Conservation (phyloP, 2,797 vertebrate species). For the Eulemur coronatus region DNA sequence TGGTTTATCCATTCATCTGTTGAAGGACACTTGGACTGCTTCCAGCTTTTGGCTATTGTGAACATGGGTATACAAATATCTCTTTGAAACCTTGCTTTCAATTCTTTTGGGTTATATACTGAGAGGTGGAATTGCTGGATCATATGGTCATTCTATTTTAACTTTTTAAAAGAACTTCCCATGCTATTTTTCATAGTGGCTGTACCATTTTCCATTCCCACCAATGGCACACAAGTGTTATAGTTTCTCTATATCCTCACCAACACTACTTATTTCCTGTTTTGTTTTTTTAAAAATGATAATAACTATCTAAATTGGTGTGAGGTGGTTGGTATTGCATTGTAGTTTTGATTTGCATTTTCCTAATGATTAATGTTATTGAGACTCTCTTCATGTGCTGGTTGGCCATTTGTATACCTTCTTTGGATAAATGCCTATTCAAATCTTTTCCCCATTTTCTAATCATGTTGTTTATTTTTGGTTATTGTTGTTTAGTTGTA, state of each 20-base stretch:
- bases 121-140: neutral
- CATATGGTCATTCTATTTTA: neutral
- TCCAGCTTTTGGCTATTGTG: neutral
- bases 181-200: neutral
- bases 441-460: neutral
- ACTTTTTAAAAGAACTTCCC: neutral
- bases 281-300: neutral
- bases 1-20: neutral
- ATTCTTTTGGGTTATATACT: neutral
- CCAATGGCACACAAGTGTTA: neutral
- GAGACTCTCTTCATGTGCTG: neutral
- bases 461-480: neutral
- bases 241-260: neutral
- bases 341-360: neutral
- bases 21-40: neutral
- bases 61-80: neutral
- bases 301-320: neutral
- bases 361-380: neutral
- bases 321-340: neutral
- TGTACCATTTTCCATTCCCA: neutral
- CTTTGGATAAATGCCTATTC: neutral
- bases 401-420: neutral
- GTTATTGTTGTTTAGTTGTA: neutral
- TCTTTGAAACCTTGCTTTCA: neutral
- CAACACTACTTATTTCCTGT: neutral